Conservation (phyloP, 1,140 invertebrate genomes). For the Trichomalopsis sarcophagae region DNA sequence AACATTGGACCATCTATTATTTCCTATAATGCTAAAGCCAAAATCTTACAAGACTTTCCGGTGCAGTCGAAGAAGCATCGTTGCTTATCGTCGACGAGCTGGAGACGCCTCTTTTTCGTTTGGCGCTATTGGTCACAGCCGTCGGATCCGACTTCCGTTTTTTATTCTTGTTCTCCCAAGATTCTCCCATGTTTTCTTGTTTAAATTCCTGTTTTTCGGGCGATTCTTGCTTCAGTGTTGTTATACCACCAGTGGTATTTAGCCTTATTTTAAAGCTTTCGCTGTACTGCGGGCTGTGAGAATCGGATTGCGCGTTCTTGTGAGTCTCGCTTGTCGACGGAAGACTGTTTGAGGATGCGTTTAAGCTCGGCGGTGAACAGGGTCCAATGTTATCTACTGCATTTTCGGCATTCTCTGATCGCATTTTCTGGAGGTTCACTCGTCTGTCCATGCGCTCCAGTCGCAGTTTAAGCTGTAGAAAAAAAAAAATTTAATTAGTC, state of each 20-base stretch:
- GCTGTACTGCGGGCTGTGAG: slow-evolving; percentile 64
- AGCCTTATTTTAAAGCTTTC: slow-evolving; percentile 73
- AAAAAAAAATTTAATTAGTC: slow-evolving; percentile 2
- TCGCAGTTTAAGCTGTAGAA: slow-evolving; percentile 74
- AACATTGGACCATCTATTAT: background rate
- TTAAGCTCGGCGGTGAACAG: slow-evolving; percentile 66
- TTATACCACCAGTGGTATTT: slow-evolving; percentile 71
- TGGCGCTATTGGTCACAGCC: slow-evolving; percentile 58
- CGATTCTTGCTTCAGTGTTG: slow-evolving; percentile 70
- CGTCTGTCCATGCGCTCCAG: slow-evolving; percentile 76
- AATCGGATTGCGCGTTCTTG: slow-evolving; percentile 61
- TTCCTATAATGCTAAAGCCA: background rate
- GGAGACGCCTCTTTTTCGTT: slow-evolving; percentile 70
- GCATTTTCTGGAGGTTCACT: slow-evolving; percentile 71
- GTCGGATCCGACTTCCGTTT: slow-evolving; percentile 67
- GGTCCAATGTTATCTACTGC: slow-evolving; percentile 64
- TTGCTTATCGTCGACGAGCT: slow-evolving; percentile 72
- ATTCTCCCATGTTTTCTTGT: slow-evolving; percentile 60
- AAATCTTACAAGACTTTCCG: slow-evolving; percentile 49
- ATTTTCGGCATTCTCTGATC: slow-evolving; percentile 68
- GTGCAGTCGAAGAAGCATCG: slow-evolving; percentile 66
- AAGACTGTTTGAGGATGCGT: slow-evolving; percentile 60
- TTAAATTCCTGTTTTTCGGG: slow-evolving; percentile 64
- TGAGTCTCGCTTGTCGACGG: slow-evolving; percentile 68
- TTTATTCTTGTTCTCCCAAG: slow-evolving; percentile 68